Percentiles rank a stretch among this genome's conserved stretches.
Evolutionary conservation across 2,113 vertebrate species (phyloP).

Genomic region (Phoenicopterus ruber): DNA sequence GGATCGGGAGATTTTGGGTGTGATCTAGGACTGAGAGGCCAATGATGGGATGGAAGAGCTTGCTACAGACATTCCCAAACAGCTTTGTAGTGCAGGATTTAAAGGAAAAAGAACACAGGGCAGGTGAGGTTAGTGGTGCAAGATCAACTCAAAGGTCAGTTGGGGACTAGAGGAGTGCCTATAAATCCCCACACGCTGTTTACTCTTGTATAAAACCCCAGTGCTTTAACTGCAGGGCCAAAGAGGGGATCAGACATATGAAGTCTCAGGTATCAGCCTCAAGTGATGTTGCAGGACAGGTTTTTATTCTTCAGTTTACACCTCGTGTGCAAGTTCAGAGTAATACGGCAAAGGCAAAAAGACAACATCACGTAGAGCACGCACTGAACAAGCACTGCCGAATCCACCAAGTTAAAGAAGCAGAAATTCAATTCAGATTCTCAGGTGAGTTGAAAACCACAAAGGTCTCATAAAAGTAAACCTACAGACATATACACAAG

Average conservation of each 20-base stretch:
- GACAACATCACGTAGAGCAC: neutral
- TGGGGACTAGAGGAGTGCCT: neutral
- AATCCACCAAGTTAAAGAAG: neutral
- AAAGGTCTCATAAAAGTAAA: neutral
- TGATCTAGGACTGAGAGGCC: neutral
- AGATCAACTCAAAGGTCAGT: neutral
- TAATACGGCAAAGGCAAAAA: neutral
- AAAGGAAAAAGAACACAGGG: neutral
- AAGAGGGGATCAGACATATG: neutral
- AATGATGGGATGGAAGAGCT: neutral
- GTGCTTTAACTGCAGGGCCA: neutral
- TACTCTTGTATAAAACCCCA: neutral
- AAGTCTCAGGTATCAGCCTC: neutral
- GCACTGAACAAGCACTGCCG: accelerated
- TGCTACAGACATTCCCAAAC: neutral
- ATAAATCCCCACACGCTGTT: neutral
- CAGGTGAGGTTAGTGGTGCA: neutral
- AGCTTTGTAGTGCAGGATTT: neutral
- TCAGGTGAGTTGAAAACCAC: neutral
- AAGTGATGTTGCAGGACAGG: neutral
- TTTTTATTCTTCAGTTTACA: neutral
- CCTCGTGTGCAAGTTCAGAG: neutral
- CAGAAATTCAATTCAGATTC: neutral
- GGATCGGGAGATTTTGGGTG: neutral
- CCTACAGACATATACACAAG: neutral